phyloP scores from a whole-genome alignment of 2,888 invertebrate species.

The Pyrrhia umbra region DNA sequence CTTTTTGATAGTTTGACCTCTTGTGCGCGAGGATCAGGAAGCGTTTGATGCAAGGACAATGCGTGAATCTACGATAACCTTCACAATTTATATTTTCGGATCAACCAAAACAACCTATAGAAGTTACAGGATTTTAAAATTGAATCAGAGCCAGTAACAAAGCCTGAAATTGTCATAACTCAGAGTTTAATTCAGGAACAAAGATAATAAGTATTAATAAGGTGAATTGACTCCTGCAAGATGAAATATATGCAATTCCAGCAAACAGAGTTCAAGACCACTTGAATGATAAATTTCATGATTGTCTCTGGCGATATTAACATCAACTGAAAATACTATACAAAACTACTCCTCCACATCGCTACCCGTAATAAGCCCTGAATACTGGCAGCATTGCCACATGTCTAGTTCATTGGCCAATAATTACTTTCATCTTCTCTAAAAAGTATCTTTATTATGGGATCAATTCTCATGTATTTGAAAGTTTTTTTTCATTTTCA shows the following conservation, averaged over 20 bases:
- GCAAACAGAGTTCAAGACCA: neutral
- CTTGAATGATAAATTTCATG: no score
- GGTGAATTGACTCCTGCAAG: neutral
- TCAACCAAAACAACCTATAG: neutral
- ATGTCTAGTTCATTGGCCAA: no score
- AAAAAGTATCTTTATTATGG: no score
- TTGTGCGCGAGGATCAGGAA: slow-evolving; percentile 27
- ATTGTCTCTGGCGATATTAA: no score
- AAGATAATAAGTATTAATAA: neutral
- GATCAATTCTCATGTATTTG: no score
- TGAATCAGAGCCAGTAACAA: neutral
- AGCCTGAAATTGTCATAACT: neutral
- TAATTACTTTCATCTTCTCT: no score
- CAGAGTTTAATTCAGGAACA: neutral
- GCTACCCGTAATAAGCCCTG: no score
- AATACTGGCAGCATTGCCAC: no score
- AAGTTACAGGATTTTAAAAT: neutral
- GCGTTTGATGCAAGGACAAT: slow-evolving; percentile 19
- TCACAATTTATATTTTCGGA: neutral
- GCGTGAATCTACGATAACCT: neutral
- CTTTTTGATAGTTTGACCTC: slow-evolving; percentile 51
- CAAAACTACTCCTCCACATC: no score
- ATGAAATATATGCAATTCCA: neutral
- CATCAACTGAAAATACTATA: no score
- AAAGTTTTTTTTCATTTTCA: no score